A percentile compares a stretch with the other conserved stretches of the same genome.
Evolutionary conservation across 2,113 vertebrate genomes (phyloP).

Genomic region (Prunella himalayana): DNA sequence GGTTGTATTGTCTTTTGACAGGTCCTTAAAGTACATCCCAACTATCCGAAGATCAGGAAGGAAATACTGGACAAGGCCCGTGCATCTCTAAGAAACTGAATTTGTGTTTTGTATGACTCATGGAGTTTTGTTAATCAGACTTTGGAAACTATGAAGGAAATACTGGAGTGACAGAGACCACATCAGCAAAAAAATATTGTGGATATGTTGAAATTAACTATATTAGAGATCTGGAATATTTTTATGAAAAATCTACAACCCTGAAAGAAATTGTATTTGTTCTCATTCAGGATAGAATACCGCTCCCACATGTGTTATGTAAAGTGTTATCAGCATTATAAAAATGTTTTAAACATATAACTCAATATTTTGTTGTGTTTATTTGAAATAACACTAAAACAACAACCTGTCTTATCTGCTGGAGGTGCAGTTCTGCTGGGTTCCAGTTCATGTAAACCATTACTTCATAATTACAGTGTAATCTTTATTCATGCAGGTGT

Average conservation of each 20-base stretch:
- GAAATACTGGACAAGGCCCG: conserved; percentile 98
- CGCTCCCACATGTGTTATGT: neutral
- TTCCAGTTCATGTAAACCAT: neutral
- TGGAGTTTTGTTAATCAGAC: neutral
- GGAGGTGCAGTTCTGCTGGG: neutral
- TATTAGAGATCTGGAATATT: neutral
- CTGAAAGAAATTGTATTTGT: neutral
- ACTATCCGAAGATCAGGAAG: conserved; percentile 94
- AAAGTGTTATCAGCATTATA: neutral
- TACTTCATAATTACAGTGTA: neutral
- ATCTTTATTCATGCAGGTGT: neutral
- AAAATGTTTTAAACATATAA: neutral
- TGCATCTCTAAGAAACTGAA: conserved; percentile 80
- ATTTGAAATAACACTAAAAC: neutral
- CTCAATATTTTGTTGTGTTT: neutral
- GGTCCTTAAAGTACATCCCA: conserved; percentile 89
- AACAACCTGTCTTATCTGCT: neutral
- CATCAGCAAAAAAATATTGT: neutral
- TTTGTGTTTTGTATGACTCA: neutral
- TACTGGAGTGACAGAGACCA: neutral
- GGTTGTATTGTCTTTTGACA: conserved; percentile 59
- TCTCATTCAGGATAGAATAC: conserved; percentile 7
- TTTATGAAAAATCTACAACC: neutral
- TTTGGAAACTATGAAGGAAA: neutral
- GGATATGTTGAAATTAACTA: neutral